Evolutionary conservation across 2,113 vertebrate genomes (phyloP).

Genomic region (Stercorarius parasiticus): DNA sequence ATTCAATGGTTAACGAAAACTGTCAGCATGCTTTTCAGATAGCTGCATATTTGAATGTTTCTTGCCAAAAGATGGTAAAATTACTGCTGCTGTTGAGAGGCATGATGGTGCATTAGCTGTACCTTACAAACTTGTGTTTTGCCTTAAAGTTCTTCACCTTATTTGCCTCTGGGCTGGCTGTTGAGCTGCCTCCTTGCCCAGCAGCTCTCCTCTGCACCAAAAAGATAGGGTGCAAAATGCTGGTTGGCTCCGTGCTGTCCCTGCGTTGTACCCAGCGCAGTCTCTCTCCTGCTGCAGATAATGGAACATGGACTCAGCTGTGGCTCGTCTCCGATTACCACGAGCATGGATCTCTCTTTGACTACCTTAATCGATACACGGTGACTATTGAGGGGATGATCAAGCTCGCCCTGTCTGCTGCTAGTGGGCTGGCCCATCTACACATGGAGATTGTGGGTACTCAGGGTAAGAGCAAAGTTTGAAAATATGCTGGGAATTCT

Average conservation of each 20-base stretch:
- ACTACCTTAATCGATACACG: conserved; percentile 95
- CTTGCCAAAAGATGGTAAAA: background rate
- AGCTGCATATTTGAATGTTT: background rate
- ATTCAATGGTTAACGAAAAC: background rate
- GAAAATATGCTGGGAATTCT: background rate
- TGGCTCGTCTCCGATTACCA: conserved; percentile 98
- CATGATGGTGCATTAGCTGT: rapidly evolving
- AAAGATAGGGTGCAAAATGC: background rate
- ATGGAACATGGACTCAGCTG: conserved; percentile 97
- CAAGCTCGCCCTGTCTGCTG: conserved; percentile 91
- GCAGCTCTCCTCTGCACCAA: background rate
- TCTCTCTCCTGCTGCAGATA: conserved; percentile 78
- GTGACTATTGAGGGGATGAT: conserved; percentile 98
- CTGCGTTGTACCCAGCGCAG: background rate
- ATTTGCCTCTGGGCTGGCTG: background rate
- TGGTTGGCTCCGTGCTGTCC: background rate
- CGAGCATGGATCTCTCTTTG: conserved; percentile 94
- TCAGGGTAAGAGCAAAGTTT: conserved; percentile 80
- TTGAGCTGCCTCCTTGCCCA: background rate
- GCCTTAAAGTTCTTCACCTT: background rate
- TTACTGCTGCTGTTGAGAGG: background rate
- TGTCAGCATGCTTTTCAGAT: rapidly evolving
- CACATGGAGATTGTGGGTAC: conserved; percentile 99
- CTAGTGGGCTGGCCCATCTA: conserved; percentile 93
- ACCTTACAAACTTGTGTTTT: background rate